Conservation (phyloP, 1,140 invertebrate genomes). For the Apis laboriosa region DNA sequence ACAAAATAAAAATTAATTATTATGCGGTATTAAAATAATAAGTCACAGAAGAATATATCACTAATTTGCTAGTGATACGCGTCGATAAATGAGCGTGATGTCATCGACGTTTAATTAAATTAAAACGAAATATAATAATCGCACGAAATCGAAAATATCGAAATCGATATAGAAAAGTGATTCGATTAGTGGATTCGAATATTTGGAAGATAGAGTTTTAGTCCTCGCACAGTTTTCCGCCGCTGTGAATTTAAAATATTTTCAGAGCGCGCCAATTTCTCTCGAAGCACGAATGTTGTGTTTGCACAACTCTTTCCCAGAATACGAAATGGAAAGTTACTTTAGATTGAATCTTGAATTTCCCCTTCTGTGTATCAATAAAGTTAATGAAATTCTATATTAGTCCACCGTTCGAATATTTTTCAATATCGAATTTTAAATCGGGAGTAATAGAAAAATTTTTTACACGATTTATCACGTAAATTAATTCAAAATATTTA, state of each 20-base stretch:
- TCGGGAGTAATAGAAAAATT: too few species aligned
- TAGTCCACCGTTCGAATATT: too few species aligned
- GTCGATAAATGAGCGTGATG: too few species aligned
- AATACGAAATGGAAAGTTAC: neutral
- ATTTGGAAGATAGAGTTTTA: neutral
- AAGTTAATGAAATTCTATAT: neutral
- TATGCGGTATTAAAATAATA: too few species aligned
- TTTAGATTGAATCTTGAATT: constrained; percentile 16
- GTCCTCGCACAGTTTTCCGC: neutral
- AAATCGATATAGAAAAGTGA: neutral
- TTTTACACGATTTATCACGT: too few species aligned
- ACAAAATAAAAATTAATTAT: neutral
- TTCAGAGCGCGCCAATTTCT: neutral
- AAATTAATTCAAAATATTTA: too few species aligned
- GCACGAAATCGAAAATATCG: neutral
- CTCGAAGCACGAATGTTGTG: neutral
- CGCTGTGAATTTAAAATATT: constrained; percentile 5
- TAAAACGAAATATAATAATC: too few species aligned
- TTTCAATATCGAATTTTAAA: too few species aligned
- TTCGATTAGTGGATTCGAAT: neutral
- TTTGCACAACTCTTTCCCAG: neutral
- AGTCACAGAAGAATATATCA: too few species aligned
- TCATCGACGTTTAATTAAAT: too few species aligned
- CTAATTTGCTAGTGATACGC: too few species aligned
- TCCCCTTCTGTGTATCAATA: neutral